Conservation (phyloP, 92 coral and sea anemone species). For the Actinostola sp. region DNA sequence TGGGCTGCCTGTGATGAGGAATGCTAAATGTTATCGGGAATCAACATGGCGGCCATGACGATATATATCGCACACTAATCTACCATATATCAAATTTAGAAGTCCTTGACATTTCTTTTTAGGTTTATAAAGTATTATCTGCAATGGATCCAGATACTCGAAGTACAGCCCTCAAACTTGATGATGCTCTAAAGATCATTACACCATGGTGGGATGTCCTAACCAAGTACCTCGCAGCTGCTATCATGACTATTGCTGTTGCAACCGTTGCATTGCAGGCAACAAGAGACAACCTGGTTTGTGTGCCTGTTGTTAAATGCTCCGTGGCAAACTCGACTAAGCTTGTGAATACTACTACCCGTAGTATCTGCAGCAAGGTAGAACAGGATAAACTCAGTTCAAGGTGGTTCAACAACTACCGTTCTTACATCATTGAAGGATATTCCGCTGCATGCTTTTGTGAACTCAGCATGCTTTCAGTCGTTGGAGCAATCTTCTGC, state of each 20-base stretch:
- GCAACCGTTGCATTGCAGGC: slow-evolving; percentile 26
- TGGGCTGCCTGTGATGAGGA: too few relatives aligned
- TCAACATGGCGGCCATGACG: too few relatives aligned
- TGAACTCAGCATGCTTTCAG: slow-evolving; percentile 32
- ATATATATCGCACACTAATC: too few relatives aligned
- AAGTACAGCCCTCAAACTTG: too few relatives aligned
- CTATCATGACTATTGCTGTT: slow-evolving; percentile 20
- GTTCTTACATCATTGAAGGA: slow-evolving; percentile 18
- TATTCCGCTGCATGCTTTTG: slow-evolving; percentile 16
- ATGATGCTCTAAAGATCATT: slow-evolving; percentile 28
- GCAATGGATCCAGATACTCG: too few relatives aligned
- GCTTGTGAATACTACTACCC: neutral
- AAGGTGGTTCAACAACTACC: neutral
- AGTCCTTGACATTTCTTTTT: too few relatives aligned
- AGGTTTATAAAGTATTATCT: too few relatives aligned
- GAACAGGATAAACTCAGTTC: neutral
- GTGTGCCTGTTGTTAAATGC: slow-evolving; percentile 38
- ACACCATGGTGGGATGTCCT: slow-evolving; percentile 56
- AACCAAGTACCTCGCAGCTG: slow-evolving; percentile 21
- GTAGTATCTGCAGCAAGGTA: neutral
- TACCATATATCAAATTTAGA: too few relatives aligned
- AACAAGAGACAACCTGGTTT: slow-evolving; percentile 18
- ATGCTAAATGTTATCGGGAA: too few relatives aligned
- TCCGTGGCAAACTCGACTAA: neutral
- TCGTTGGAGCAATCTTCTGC: slow-evolving; percentile 7